phyloP scores from a whole-genome alignment of 1,140 invertebrate genomes.

The Lordiphosa collinella region DNA sequence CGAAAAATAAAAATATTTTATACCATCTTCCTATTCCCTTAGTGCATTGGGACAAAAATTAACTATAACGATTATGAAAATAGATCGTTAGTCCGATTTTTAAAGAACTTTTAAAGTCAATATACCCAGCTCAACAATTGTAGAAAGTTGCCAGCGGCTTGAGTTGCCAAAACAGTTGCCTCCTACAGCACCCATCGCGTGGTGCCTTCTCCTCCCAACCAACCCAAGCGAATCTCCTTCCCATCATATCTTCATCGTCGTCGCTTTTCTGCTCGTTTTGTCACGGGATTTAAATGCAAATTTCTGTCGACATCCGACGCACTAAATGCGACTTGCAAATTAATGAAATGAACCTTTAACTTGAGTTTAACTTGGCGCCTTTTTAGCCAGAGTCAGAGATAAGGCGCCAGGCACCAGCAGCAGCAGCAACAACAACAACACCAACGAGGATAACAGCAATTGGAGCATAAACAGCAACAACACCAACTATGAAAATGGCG shows the following conservation, averaged over 20 bases:
- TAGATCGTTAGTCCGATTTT: too few species aligned
- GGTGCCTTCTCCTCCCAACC: neutral
- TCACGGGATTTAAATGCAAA: slow-evolving; percentile 74
- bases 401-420: slow-evolving; percentile 56
- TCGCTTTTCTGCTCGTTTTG: slow-evolving; percentile 70
- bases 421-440: slow-evolving; percentile 13
- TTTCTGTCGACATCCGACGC: slow-evolving; percentile 69
- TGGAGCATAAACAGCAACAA: slow-evolving; percentile 58
- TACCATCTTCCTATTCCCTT: too few species aligned
- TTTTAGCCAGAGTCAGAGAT: slow-evolving; percentile 49
- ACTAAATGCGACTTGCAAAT: slow-evolving; percentile 78
- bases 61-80: too few species aligned
- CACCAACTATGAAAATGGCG: slow-evolving; percentile 48
- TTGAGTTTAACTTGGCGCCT: slow-evolving; percentile 75
- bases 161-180: slow-evolving; percentile 24
- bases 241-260: slow-evolving; percentile 18
- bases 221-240: slow-evolving; percentile 6
- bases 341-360: slow-evolving; percentile 78
- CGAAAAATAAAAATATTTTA: too few species aligned
- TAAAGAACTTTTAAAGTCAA: neutral
- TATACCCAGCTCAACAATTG: slow-evolving; percentile 2
- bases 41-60: too few species aligned
- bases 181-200: slow-evolving; percentile 22
- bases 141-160: slow-evolving; percentile 3
- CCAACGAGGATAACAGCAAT: slow-evolving; percentile 44